Base-by-base conservation (phyloP, 2,888 invertebrate genomes). In the Chirona hameri region DNA sequence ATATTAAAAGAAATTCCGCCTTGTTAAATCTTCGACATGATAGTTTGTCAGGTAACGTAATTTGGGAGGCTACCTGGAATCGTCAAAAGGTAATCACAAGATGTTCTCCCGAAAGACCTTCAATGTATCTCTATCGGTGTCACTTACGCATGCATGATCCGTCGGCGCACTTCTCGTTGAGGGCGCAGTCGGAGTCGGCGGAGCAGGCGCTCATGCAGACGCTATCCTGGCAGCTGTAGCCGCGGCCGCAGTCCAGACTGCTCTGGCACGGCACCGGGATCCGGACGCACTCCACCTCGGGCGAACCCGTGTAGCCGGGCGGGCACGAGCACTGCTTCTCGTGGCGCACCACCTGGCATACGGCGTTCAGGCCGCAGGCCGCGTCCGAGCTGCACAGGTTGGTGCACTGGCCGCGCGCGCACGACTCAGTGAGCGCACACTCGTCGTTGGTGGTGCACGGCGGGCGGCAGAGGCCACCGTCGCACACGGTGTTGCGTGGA, bases 251-350 rank as follows among this genome's bases (percentile, higher is more conserved):
- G 81, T 85, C 84, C 31, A 55, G 82, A 57, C 83, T 83, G n/a
- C 57, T 84, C 80, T 84, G 83, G 80, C 85, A 85, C 69, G 84
- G 83, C 46, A 83, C 82, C 12, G 85, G 85, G 24, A 85, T 83
- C 24, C 84, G 81, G 55, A 84, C 84, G 52, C 84, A 84, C 82
- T 85, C 84, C 24, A 95, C 90, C 84, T 93, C 92, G 79, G 97
- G 96, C 88, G 97, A 96, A 81, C 96, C 96, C 87, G 94, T 94
- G 87, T 94, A 96, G 69, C 95, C 95, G 57, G 92, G 90, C 0
- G 95, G 94, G 86, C 97, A 97, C 86, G 94, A 94, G 86, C 97
- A 97, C 88, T 96, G 95, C 87, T 96, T 97, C 87, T 95, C 95
- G 82, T 97, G 97, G 0, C 96, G 96, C 81, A 96, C 89, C 89